Conservation (phyloP, 2,113 vertebrate species). For the Poeciliopsis turrubarensis region DNA sequence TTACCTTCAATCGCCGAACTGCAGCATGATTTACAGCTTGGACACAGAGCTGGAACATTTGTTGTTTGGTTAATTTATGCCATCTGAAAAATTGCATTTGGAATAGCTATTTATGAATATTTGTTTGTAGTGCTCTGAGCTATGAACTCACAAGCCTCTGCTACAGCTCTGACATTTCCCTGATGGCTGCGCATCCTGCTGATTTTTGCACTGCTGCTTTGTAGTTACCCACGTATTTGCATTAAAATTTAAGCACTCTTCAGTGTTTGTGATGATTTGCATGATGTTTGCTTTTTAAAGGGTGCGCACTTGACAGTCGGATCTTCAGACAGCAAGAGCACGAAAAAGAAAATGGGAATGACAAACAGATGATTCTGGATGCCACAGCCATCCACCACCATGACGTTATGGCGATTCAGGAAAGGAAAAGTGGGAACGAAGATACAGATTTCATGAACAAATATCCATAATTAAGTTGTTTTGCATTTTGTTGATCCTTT, state of each 20-base stretch:
- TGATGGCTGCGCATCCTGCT: constrained; percentile 33
- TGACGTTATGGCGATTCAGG: not conserved
- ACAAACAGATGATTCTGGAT: not conserved
- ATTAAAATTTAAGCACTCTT: constrained; percentile 37
- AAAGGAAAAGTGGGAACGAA: not conserved
- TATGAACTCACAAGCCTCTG: constrained; percentile 8
- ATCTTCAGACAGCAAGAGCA: not conserved
- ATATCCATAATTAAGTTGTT: not conserved
- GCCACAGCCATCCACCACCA: not conserved
- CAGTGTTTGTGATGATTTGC: constrained; percentile 53
- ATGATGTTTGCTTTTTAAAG: constrained; percentile 25
- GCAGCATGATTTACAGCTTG: constrained; percentile 20
- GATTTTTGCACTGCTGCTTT: constrained; percentile 38
- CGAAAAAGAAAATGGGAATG: not conserved
- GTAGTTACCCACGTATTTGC: constrained; percentile 44
- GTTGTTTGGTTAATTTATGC: constrained; percentile 22
- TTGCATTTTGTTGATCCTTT: too few relatives aligned
- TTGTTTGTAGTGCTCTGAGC: constrained; percentile 30
- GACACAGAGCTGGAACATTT: not conserved
- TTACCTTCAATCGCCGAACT: constrained; percentile 17
- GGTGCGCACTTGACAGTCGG: too few relatives aligned
- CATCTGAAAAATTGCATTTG: constrained; percentile 39
- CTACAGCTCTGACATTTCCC: constrained; percentile 24
- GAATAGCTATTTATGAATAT: constrained; percentile 8
- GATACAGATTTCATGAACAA: not conserved